A percentile compares a stretch with the other conserved stretches of the same genome.
phyloP scores from a whole-genome alignment of 2,888 invertebrate genomes.

The Nowickia ferox region DNA sequence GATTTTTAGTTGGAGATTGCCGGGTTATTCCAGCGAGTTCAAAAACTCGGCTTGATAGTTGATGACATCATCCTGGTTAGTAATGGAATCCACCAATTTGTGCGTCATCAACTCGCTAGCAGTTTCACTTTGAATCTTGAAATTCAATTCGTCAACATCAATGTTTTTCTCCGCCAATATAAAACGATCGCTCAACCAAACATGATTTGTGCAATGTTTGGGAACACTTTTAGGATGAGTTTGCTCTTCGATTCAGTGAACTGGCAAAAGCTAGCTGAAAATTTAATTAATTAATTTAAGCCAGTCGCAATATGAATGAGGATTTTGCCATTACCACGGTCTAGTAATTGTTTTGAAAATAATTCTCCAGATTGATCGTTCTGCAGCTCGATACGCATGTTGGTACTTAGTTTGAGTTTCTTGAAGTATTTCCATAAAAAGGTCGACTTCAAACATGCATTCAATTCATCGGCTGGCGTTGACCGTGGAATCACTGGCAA shows the following conservation, averaged over 20 bases:
- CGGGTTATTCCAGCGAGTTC: no score
- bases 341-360: not conserved
- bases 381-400: conserved; percentile 4
- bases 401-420: not conserved
- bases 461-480: no score
- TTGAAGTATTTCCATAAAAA: not conserved
- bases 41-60: not conserved
- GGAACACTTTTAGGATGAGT: not conserved
- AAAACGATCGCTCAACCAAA: no score
- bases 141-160: no score
- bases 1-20: no score
- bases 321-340: conserved; percentile 1
- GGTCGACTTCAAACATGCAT: conserved; percentile 47
- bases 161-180: no score
- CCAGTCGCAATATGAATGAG: conserved; percentile 11
- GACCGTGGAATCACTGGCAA: conserved; percentile 49
- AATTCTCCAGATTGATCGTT: not conserved
- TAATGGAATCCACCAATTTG: no score
- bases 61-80: not conserved
- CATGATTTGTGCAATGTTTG: no score
- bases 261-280: not conserved
- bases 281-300: conserved; percentile 3
- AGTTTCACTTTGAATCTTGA: no score
- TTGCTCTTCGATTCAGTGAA: not conserved
- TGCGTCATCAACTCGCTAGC: not conserved